Percentiles rank a stretch among this genome's conserved stretches.
These are phyloP conservation scores for Orchesella flavescens DNA, from an alignment of 2,888 invertebrate genomes.

Conservation along the genomic window DNA sequence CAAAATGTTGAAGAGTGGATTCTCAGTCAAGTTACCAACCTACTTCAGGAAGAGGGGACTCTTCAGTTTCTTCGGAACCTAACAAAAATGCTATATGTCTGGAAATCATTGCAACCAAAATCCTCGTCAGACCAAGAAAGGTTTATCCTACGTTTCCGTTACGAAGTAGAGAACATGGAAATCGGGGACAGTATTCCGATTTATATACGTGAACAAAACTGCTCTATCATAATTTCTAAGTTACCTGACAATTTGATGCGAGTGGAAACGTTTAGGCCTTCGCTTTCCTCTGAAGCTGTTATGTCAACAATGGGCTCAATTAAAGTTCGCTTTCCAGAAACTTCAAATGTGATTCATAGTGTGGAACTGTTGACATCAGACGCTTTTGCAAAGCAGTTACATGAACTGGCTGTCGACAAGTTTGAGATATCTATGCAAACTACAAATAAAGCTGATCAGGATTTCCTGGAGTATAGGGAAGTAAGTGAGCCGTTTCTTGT, in stretches of 20 bases:
- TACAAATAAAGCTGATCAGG: conserved; percentile 12
- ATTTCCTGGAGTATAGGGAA: conserved; percentile 28
- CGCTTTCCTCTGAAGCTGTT: conserved; percentile 27
- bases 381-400: conserved; percentile 21
- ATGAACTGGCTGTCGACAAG: conserved; percentile 18
- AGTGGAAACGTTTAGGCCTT: conserved; percentile 44
- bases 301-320: conserved; percentile 33
- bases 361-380: conserved; percentile 17
- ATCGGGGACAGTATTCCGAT: conserved; percentile 11
- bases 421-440: conserved; percentile 29
- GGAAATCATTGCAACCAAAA: conserved; percentile 23
- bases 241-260: not conserved
- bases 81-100: conserved; percentile 29
- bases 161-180: conserved; percentile 4
- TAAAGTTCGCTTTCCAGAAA: conserved; percentile 19
- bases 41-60: not conserved
- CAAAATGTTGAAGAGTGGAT: conserved; percentile 30
- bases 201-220: conserved; percentile 41
- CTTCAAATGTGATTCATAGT: conserved; percentile 17
- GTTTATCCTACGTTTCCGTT: conserved; percentile 10
- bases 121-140: not conserved
- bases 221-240: conserved; percentile 16
- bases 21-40: not conserved
- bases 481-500: conserved; percentile 41
- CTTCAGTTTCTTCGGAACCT: not conserved